phyloP scores from a whole-genome alignment of 2,797 vertebrate genomes.

The Gorsachius magnificus region DNA sequence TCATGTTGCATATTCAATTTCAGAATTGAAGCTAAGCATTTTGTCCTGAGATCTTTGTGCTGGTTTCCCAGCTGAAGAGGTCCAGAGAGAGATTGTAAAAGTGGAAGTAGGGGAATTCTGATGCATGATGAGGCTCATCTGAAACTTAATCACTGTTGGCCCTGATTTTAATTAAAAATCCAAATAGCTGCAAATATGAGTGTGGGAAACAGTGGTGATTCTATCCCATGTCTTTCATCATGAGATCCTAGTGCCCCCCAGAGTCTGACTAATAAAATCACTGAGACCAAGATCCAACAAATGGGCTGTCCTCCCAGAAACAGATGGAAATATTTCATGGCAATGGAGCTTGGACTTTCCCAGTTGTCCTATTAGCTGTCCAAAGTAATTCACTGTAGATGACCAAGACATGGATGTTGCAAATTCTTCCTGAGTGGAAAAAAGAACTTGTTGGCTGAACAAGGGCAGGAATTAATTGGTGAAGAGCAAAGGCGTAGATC shows the following conservation, averaged over 20 bases:
- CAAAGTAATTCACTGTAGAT: neutral
- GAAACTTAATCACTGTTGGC: conserved; percentile 40
- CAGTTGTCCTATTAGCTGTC: neutral
- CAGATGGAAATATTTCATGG: neutral
- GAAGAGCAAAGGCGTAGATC: neutral
- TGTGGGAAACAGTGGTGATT: conserved; percentile 18
- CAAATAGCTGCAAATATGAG: neutral
- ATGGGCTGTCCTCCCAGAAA: neutral
- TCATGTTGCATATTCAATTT: neutral
- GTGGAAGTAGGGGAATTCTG: conserved; percentile 26
- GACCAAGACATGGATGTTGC: neutral
- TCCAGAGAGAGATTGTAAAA: neutral
- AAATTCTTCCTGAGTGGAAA: neutral
- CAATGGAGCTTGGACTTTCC: accelerated
- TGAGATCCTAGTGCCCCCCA: conserved; percentile 60
- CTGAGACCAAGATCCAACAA: neutral
- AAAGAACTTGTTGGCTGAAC: neutral
- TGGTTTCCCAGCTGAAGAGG: conserved; percentile 14
- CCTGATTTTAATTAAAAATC: conserved; percentile 11
- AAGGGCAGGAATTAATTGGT: neutral
- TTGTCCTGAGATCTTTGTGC: neutral
- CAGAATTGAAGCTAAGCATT: neutral
- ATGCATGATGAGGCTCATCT: neutral
- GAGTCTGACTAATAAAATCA: conserved; percentile 57
- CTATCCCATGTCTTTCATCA: neutral